Evolutionary conservation across 2,797 vertebrate genomes (phyloP).

Genomic region (Toxotes lorentzi): DNA sequence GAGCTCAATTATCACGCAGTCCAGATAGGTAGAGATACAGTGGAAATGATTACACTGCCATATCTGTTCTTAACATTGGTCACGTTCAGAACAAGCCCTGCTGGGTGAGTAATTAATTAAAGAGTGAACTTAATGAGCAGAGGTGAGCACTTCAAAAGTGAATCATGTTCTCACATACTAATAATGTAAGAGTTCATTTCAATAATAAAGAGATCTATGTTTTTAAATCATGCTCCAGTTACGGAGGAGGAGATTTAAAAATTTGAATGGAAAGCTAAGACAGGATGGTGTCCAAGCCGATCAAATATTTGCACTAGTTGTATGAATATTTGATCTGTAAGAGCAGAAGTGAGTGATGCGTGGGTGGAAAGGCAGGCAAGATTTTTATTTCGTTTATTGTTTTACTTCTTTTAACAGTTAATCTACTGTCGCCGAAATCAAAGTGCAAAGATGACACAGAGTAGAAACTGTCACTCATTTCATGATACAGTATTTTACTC

Average conservation of each 20-base stretch:
- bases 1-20: constrained; percentile 56
- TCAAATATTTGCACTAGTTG: constrained; percentile 67
- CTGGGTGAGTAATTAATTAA: constrained; percentile 67
- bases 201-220: constrained; percentile 68
- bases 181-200: constrained; percentile 67
- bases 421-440: constrained; percentile 22
- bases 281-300: constrained; percentile 41
- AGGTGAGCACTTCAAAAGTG: constrained; percentile 68
- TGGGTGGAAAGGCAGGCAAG: constrained; percentile 47
- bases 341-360: constrained; percentile 45
- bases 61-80: constrained; percentile 61
- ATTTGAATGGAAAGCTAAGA: constrained; percentile 48
- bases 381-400: constrained; percentile 48
- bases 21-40: constrained; percentile 42
- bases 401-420: constrained; percentile 43
- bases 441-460: constrained; percentile 33
- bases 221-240: constrained; percentile 67
- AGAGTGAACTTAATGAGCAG: constrained; percentile 70
- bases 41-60: constrained; percentile 59
- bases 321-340: constrained; percentile 69
- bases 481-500: constrained; percentile 3
- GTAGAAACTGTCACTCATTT: constrained; percentile 35
- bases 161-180: constrained; percentile 69
- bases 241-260: constrained; percentile 66
- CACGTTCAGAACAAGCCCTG: constrained; percentile 61